Evolutionary conservation across 2,113 vertebrate species (phyloP).

Genomic region (Hippocampus guttulatus): DNA sequence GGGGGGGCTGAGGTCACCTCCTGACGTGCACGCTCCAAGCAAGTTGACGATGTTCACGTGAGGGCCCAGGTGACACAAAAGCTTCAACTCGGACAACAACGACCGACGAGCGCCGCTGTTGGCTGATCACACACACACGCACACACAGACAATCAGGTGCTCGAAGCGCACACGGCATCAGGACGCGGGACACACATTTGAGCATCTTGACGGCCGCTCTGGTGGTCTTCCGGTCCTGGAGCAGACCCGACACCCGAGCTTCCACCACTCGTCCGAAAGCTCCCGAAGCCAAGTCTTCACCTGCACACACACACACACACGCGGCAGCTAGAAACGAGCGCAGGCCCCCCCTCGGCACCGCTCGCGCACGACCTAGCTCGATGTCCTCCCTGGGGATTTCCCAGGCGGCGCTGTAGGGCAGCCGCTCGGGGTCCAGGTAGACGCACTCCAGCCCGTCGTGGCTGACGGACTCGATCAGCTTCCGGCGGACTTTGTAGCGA

Average conservation of each 20-base stretch:
- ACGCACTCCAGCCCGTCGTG: slow-evolving; percentile 86
- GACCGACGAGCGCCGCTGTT: slow-evolving; percentile 45
- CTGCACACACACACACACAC: slow-evolving; percentile 37
- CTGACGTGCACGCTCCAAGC: slow-evolving; percentile 67
- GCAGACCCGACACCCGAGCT: slow-evolving; percentile 52
- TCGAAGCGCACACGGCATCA: background rate
- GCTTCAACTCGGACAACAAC: slow-evolving; percentile 70
- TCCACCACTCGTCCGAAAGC: slow-evolving; percentile 66
- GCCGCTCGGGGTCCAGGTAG: slow-evolving; percentile 84
- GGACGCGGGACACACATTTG: slow-evolving; percentile 46
- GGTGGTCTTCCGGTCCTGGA: slow-evolving; percentile 36
- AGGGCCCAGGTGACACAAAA: slow-evolving; percentile 67
- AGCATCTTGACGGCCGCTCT: slow-evolving; percentile 68
- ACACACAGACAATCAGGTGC: no score
- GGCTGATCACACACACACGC: slow-evolving; percentile 37
- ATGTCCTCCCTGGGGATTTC: slow-evolving; percentile 85
- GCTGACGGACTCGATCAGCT: slow-evolving; percentile 90
- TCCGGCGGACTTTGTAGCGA: slow-evolving; percentile 89
- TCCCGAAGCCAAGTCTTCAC: slow-evolving; percentile 64
- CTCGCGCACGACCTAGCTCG: slow-evolving; percentile 72
- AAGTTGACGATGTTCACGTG: slow-evolving; percentile 73
- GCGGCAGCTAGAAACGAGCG: background rate
- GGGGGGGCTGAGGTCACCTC: slow-evolving; percentile 29
- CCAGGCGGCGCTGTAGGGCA: slow-evolving; percentile 86
- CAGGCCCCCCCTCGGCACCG: background rate